Conservation (phyloP, 2,797 vertebrate genomes). For the Potorous gilbertii region DNA sequence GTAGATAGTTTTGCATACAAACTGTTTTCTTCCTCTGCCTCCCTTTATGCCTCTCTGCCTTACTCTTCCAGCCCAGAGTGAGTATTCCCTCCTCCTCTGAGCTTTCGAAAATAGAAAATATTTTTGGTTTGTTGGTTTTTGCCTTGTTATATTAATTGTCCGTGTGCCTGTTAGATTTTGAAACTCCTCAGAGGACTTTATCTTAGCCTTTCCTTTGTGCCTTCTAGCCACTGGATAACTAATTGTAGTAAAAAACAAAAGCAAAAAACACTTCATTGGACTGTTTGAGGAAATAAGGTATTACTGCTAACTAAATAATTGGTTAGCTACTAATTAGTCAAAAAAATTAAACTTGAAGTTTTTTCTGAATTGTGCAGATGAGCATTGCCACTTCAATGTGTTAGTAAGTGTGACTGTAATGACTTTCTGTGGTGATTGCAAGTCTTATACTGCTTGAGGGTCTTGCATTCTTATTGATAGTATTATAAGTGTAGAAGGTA, state of each 20-base stretch:
- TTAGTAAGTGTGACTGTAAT: neutral
- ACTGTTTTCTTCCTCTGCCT: neutral
- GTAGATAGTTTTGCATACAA: neutral
- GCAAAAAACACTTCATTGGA: neutral
- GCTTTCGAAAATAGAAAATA: neutral
- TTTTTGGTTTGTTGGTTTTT: slow-evolving; percentile 1
- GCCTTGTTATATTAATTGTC: neutral
- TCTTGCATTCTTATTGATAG: neutral
- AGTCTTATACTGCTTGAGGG: neutral
- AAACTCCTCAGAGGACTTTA: slow-evolving; percentile 19
- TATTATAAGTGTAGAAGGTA: neutral
- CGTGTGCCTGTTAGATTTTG: slow-evolving; percentile 12
- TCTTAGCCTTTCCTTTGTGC: slow-evolving; percentile 28
- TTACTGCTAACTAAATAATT: neutral
- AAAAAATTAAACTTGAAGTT: neutral
- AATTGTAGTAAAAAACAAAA: neutral
- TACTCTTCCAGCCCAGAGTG: neutral
- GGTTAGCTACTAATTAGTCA: neutral
- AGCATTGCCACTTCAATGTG: neutral
- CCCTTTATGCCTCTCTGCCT: neutral
- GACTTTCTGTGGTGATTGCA: neutral
- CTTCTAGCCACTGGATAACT: neutral
- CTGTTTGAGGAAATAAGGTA: neutral
- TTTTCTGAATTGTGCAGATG: neutral
- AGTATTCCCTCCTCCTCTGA: neutral